Percentiles rank a stretch among this genome's conserved stretches.
These are phyloP conservation scores for Parthenolecanium corni DNA, from an alignment of 2,888 invertebrate genomes.

Conservation along the genomic window DNA sequence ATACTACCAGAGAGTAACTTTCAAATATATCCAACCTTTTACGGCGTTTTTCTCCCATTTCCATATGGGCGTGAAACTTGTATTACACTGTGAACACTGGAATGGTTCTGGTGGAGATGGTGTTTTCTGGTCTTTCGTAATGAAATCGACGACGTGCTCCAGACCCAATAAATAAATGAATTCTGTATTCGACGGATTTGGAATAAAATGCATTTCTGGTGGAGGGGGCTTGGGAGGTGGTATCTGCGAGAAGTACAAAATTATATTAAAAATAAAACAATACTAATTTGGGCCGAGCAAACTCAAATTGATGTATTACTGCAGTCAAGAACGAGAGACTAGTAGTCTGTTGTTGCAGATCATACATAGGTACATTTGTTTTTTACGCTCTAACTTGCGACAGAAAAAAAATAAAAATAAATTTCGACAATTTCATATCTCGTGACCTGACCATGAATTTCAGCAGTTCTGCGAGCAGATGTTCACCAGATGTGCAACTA, in stretches of 20 bases:
- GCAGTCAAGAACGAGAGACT: too few species aligned
- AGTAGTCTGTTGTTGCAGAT: too few species aligned
- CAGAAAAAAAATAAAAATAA: conserved; percentile 7
- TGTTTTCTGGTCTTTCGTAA: conserved; percentile 71
- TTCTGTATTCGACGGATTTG: conserved; percentile 94
- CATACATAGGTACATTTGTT: too few species aligned
- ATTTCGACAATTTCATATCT: too few species aligned
- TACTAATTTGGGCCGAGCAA: too few species aligned
- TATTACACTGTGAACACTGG: conserved; percentile 92
- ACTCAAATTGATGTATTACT: too few species aligned
- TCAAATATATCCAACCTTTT: conserved; percentile 38
- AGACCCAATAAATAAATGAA: conserved; percentile 92
- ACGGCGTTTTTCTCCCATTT: conserved; percentile 73
- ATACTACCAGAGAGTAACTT: too few species aligned
- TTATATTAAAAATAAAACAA: conserved; percentile 27
- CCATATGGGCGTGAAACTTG: conserved; percentile 98
- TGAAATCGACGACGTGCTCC: conserved; percentile 90
- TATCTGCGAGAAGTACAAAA: too few species aligned
- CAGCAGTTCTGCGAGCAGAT: too few species aligned
- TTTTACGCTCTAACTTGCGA: too few species aligned
- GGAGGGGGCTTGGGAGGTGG: conserved; percentile 97
- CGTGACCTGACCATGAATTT: too few species aligned
- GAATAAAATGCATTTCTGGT: conserved; percentile 98
- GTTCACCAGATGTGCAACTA: too few species aligned
- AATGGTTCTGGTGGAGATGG: conserved; percentile 67